A percentile compares a stretch with the other conserved stretches of the same genome.
Conservation (phyloP, 2,797 vertebrate genomes). For the Cetoscarus ocellatus region DNA sequence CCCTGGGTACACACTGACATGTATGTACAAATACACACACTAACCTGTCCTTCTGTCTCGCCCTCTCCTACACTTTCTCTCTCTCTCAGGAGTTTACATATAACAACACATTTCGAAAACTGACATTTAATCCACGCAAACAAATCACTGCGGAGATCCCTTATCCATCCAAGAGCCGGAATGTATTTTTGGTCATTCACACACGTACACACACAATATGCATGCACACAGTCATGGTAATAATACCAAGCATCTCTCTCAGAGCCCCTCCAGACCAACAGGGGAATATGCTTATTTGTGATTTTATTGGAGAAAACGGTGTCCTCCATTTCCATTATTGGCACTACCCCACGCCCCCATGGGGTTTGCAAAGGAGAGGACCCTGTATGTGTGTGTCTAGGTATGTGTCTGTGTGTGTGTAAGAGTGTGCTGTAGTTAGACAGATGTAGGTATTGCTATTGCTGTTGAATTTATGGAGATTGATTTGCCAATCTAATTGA, state of each 20-base stretch:
- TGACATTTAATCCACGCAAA: conserved; percentile 87
- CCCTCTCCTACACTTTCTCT: conserved; percentile 18
- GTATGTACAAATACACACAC: not conserved
- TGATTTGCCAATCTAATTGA: conserved; percentile 48
- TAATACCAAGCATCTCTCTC: conserved; percentile 62
- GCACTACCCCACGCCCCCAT: conserved; percentile 54
- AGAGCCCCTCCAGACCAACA: conserved; percentile 63
- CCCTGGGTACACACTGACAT: too few species aligned
- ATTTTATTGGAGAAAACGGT: conserved; percentile 76
- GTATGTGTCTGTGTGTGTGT: conserved; percentile 14
- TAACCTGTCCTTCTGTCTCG: conserved; percentile 16
- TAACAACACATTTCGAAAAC: conserved; percentile 84
- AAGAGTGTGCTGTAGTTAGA: conserved; percentile 14
- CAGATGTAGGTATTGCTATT: conserved; percentile 25
- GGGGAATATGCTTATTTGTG: conserved; percentile 80
- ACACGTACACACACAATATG: conserved; percentile 33
- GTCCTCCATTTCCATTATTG: conserved; percentile 78
- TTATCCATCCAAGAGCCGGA: conserved; percentile 62
- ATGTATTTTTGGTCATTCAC: conserved; percentile 60
- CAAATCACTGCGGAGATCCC: conserved; percentile 82
- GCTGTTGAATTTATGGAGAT: conserved; percentile 39
- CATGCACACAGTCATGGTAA: conserved; percentile 48
- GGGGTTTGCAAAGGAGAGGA: conserved; percentile 31
- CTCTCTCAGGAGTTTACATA: conserved; percentile 64
- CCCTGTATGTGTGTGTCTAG: conserved; percentile 7